Conservation (phyloP, 2,888 invertebrate genomes). For the Thyatira batis region DNA sequence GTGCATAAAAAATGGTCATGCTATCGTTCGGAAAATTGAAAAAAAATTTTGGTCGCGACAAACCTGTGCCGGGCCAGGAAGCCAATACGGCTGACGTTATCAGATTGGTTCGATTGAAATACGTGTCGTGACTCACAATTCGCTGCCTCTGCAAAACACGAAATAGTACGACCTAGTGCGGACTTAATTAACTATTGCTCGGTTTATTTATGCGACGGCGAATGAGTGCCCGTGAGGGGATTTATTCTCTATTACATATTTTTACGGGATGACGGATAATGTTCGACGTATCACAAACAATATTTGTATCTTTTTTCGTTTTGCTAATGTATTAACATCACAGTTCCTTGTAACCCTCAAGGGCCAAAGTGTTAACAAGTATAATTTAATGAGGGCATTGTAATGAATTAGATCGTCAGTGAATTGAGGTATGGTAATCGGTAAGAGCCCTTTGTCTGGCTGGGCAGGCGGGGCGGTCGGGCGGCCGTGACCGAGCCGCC, state of each 20-base stretch:
- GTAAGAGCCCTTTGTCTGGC: conserved; percentile 27
- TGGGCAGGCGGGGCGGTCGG: conserved; percentile 29
- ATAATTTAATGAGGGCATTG: conserved; percentile 1
- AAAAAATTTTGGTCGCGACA: conserved; percentile 17
- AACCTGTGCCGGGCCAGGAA: conserved; percentile 31
- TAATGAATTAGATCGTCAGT: conserved; percentile 26
- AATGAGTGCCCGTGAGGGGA: not conserved
- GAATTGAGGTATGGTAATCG: conserved; percentile 33
- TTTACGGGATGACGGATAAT: not conserved
- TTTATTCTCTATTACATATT: not conserved
- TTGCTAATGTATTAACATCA: not conserved
- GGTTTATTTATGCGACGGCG: conserved; percentile 27
- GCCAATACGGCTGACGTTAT: conserved; percentile 47
- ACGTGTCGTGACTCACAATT: conserved; percentile 63
- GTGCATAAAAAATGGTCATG: conserved; percentile 17
- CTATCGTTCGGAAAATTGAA: conserved; percentile 3
- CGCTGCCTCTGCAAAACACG: conserved; percentile 28
- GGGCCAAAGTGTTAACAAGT: not conserved
- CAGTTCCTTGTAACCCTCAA: not conserved
- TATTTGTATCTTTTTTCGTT: not conserved
- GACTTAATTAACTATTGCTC: conserved; percentile 47
- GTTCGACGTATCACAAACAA: not conserved
- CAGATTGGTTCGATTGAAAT: conserved; percentile 68
- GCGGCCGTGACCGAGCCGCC: conserved; percentile 35
- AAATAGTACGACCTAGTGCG: conserved; percentile 36